These are phyloP conservation scores for Reinhardtius hippoglossoides DNA, from an alignment of 2,113 vertebrate genomes.

Conservation along the genomic window DNA sequence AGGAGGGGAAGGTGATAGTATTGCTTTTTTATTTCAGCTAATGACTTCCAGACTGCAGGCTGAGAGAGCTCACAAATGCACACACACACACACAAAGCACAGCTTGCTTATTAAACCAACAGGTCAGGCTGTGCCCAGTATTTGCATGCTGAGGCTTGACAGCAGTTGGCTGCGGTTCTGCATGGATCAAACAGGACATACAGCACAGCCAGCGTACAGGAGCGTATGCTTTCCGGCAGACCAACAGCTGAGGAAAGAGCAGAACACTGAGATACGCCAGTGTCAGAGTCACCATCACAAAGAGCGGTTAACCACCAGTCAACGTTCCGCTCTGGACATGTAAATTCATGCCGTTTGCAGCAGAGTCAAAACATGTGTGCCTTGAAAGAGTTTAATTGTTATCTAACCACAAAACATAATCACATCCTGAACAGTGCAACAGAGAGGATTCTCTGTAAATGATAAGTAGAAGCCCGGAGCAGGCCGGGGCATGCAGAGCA, in stretches of 20 bases:
- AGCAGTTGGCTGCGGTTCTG: conserved; percentile 48
- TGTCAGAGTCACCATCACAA: neutral
- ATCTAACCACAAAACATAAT: conserved; percentile 63
- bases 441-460: conserved; percentile 31
- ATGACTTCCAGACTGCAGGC: conserved; percentile 67
- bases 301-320: conserved; percentile 6
- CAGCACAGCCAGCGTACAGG: conserved; percentile 20
- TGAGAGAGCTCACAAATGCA: conserved; percentile 28
- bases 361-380: conserved; percentile 57
- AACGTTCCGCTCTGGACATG: conserved; percentile 23
- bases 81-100: conserved; percentile 26
- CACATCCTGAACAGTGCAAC: conserved; percentile 51
- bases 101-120: conserved; percentile 70
- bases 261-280: neutral
- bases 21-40: conserved; percentile 55
- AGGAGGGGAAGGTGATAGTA: conserved; percentile 37
- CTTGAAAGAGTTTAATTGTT: conserved; percentile 49
- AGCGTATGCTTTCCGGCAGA: conserved; percentile 5
- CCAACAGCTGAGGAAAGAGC: neutral
- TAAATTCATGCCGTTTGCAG: conserved; percentile 29
- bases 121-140: conserved; percentile 66
- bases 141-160: conserved; percentile 66
- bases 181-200: conserved; percentile 42
- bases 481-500: conserved; percentile 43
- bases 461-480: conserved; percentile 44